Percentiles rank a stretch among this genome's conserved stretches.
phyloP scores from a whole-genome alignment of 2,797 vertebrate species.

The Percopsis omiscomaycus region DNA sequence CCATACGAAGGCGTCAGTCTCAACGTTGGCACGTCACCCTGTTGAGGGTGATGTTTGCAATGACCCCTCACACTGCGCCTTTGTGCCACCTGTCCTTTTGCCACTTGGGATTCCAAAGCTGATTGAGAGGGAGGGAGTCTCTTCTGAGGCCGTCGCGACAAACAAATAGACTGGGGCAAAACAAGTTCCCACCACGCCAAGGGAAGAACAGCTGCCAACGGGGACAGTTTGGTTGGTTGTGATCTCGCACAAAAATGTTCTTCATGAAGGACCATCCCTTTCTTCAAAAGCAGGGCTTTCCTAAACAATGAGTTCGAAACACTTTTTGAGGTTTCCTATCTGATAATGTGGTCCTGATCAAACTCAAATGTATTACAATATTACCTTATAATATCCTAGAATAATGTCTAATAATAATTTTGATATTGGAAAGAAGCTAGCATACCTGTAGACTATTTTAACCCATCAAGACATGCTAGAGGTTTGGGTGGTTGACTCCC shows the following conservation, averaged over 20 bases:
- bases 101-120: constrained; percentile 60
- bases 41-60: constrained; percentile 57
- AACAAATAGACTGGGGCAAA: constrained; percentile 67
- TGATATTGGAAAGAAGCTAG: neutral
- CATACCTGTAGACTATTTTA: neutral
- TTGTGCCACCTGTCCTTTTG: constrained; percentile 70
- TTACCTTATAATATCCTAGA: neutral
- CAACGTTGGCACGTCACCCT: constrained; percentile 61
- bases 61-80: constrained; percentile 70
- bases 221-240: constrained; percentile 66
- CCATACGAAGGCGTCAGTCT: constrained; percentile 66
- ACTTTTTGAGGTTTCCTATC: neutral
- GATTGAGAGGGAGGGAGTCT: constrained; percentile 59
- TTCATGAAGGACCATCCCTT: constrained; percentile 56
- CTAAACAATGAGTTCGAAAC: constrained; percentile 22
- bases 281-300: constrained; percentile 40
- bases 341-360: constrained; percentile 14
- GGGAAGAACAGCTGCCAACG: constrained; percentile 66
- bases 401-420: neutral
- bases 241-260: constrained; percentile 61
- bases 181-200: constrained; percentile 69
- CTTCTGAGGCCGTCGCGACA: constrained; percentile 64
- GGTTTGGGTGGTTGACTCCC: no score
- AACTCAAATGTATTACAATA: constrained; percentile 2
- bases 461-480: no score